Percentiles rank a stretch among this genome's conserved stretches.
phyloP scores from a whole-genome alignment of 2,888 invertebrate species.

The Sycophila texana region DNA sequence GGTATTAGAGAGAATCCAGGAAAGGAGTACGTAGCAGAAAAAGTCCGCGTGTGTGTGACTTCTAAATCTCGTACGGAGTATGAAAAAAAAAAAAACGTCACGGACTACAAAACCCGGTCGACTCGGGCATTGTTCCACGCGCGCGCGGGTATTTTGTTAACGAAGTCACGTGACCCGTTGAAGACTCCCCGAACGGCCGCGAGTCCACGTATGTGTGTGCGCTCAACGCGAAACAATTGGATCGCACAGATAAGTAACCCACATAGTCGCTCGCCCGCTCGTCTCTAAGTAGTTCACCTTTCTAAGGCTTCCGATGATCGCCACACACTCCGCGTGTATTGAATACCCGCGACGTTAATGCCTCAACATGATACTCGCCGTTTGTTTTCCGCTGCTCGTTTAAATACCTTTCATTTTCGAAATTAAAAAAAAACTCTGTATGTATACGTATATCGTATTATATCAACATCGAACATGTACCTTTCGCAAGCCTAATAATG shows the following conservation, averaged over 20 bases:
- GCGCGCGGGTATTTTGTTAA: constrained; percentile 36
- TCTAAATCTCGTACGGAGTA: not conserved
- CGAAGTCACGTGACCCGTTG: constrained; percentile 41
- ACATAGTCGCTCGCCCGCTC: constrained; percentile 55
- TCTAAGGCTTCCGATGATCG: constrained; percentile 56
- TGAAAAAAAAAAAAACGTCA: constrained; percentile 29
- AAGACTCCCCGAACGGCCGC: constrained; percentile 28
- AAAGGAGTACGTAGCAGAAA: not conserved
- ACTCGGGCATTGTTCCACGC: constrained; percentile 44
- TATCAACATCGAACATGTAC: too few species aligned
- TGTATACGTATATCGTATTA: too few species aligned
- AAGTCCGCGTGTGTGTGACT: not conserved
- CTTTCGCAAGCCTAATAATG: too few species aligned
- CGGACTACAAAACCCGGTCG: constrained; percentile 47
- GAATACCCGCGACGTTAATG: constrained; percentile 34
- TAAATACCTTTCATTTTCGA: not conserved
- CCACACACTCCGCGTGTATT: constrained; percentile 8
- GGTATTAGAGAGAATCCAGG: not conserved
- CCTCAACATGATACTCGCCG: constrained; percentile 18
- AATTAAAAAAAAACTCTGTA: too few species aligned
- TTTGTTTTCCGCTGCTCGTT: constrained; percentile 10
- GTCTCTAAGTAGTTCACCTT: constrained; percentile 59
- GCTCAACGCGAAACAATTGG: constrained; percentile 56
- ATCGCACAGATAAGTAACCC: constrained; percentile 60
- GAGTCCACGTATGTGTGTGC: constrained; percentile 2